These are phyloP conservation scores for Ptilorrhoa leucosticta DNA, from an alignment of 2,113 vertebrate genomes.

Conservation along the genomic window DNA sequence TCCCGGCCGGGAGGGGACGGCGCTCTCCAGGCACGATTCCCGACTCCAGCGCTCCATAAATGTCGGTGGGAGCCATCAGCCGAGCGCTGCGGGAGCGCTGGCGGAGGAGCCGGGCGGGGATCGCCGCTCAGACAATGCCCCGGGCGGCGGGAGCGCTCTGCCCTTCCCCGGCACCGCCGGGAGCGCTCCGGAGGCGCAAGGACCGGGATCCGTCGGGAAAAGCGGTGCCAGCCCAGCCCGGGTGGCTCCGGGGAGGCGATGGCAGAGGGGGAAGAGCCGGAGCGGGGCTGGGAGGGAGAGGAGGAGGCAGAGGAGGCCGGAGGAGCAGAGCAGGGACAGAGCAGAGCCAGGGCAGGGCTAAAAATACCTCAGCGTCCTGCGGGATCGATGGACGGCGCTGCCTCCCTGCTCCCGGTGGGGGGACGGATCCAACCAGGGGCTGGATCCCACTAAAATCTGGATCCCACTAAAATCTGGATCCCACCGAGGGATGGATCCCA, in stretches of 20 bases:
- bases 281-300: neutral
- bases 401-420: neutral
- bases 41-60: neutral
- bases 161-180: neutral
- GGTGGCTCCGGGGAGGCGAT: neutral
- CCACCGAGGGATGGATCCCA: neutral
- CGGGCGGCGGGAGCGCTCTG: neutral
- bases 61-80: neutral
- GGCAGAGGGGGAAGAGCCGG: neutral
- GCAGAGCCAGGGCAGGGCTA: neutral
- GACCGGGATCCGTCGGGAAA: neutral
- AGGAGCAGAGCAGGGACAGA: neutral
- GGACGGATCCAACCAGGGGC: neutral
- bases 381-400: slow-evolving; percentile 54
- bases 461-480: neutral
- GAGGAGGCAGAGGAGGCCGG: neutral
- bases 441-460: neutral
- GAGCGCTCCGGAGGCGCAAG: neutral
- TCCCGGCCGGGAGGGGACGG: neutral
- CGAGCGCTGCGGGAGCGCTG: neutral
- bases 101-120: neutral
- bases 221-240: neutral
- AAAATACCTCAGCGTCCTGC: slow-evolving; percentile 61
- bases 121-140: neutral
- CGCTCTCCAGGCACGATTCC: neutral